Base-by-base conservation (phyloP, 2,113 vertebrate genomes). In the Gadus macrocephalus region DNA sequence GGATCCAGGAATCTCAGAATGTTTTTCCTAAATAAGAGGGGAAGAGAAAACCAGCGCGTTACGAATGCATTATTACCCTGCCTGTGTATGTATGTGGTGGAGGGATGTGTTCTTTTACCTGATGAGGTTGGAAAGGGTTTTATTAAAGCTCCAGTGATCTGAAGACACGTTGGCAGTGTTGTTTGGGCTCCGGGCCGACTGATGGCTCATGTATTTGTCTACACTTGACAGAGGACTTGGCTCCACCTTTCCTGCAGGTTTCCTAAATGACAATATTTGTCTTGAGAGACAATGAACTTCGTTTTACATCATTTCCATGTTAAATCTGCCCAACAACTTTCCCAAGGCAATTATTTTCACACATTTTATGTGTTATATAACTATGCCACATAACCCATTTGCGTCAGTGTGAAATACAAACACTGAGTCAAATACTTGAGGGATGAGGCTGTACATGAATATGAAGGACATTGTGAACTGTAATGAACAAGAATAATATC, bases 1-100 rank as follows among this genome's bases (percentile, higher is more conserved):
- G 96, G 94, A 79, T 98, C 97, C 64, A 98, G 81, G 71, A 98
- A 98, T 86, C 93, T 93, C 73, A 98, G 73, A 72, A 98, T 95
- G 70, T 96, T 95, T 78, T 96, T 98, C 81, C 97, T 98, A 75
- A 0, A 22, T 38, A 22, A 49, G 42, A 35, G 31, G 31, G 60
- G 19, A 9, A 25, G 22, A 83, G 62, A 77, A 1, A 61, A 14
- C 16, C 9, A 20, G 71, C 67, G 8, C 2, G 11, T 49, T 49
- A 49, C 8, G 6, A 49, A 49, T 49, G 65, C 8, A 22, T 4
- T 35, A 0, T 27, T 12, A 12, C 25, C 12, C 15, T 19, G 31
- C 20, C 22, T 22, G 8, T 17, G 2, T 0, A 20, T 49, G 67
- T 2, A 17, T 55, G 14, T 65, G n/a, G 2, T 22, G 16, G 12